Percentiles rank a stretch among this genome's conserved stretches.
These are phyloP conservation scores for Musca vetustissima DNA, from an alignment of 1,140 invertebrate genomes.

Conservation along the genomic window DNA sequence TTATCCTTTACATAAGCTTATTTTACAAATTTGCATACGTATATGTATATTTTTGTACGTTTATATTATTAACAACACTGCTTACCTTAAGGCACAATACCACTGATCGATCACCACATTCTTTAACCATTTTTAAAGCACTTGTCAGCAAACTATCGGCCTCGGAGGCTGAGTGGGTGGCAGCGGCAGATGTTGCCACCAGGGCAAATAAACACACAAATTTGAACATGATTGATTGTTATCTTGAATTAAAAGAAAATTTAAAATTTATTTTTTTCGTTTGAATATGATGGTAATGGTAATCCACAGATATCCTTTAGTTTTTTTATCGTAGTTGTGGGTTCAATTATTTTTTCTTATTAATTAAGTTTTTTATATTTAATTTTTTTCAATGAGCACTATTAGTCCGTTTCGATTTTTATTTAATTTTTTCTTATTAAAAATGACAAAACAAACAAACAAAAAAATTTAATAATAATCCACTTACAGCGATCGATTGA, in stretches of 20 bases:
- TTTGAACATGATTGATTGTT: conserved; percentile 57
- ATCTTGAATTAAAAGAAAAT: conserved; percentile 25
- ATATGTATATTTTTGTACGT: no score
- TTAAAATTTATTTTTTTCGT: not conserved
- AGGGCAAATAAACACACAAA: conserved; percentile 58
- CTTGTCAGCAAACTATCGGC: conserved; percentile 58
- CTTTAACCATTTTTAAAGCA: conserved; percentile 68
- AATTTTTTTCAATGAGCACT: conserved; percentile 4
- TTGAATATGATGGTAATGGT: not conserved
- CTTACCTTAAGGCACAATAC: conserved; percentile 72
- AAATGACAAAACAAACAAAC: no score
- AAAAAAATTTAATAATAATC: no score
- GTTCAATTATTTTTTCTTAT: conserved; percentile 23
- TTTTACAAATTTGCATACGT: no score
- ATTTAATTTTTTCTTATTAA: no score
- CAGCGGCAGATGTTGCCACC: conserved; percentile 60
- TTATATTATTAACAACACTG: not conserved
- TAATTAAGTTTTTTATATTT: conserved; percentile 25
- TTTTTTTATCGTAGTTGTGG: conserved; percentile 30
- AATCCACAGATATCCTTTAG: conserved; percentile 26
- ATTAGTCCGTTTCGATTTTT: conserved; percentile 1
- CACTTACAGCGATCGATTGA: conserved; percentile 40
- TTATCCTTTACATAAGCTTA: no score
- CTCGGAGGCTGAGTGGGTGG: conserved; percentile 47
- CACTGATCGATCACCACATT: conserved; percentile 69